These are phyloP conservation scores for Theretra japonica DNA, from an alignment of 2,888 invertebrate genomes.

Conservation along the genomic window DNA sequence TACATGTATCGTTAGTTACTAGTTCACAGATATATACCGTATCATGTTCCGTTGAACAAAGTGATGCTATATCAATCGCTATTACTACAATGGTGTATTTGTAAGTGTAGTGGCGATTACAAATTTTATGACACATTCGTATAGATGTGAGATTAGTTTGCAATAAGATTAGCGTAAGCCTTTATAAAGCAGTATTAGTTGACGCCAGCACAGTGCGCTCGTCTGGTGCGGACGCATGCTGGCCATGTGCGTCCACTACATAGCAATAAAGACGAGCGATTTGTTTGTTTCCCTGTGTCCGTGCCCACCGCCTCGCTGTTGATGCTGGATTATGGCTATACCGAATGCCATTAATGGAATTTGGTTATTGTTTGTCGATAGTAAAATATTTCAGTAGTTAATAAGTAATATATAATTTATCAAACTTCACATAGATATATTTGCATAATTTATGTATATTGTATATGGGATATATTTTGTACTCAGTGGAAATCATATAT, in stretches of 20 bases:
- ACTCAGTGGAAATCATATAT: not conserved
- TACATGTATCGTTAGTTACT: slow-evolving; percentile 21
- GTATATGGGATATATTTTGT: slow-evolving; percentile 11
- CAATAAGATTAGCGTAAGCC: slow-evolving; percentile 21
- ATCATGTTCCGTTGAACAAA: slow-evolving; percentile 7
- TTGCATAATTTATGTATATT: slow-evolving; percentile 9
- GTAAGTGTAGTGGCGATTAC: slow-evolving; percentile 13
- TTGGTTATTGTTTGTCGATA: not conserved
- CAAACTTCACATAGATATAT: not conserved
- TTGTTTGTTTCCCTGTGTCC: not conserved
- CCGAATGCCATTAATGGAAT: not conserved
- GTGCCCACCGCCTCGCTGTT: not conserved
- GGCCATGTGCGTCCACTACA: no score
- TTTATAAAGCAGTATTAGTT: slow-evolving; percentile 1
- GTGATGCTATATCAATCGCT: slow-evolving; percentile 10
- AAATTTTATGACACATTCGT: slow-evolving; percentile 4
- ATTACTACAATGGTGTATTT: slow-evolving; percentile 2
- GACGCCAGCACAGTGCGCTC: not conserved
- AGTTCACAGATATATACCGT: slow-evolving; percentile 2
- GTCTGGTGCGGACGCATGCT: not conserved
- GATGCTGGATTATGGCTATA: not conserved
- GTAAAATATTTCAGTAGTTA: slow-evolving; percentile 3
- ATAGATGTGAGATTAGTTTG: not conserved
- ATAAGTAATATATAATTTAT: slow-evolving; percentile 14
- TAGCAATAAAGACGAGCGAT: not conserved